Conservation (phyloP, 2,888 invertebrate species). For the Willowsia nigromaculata region DNA sequence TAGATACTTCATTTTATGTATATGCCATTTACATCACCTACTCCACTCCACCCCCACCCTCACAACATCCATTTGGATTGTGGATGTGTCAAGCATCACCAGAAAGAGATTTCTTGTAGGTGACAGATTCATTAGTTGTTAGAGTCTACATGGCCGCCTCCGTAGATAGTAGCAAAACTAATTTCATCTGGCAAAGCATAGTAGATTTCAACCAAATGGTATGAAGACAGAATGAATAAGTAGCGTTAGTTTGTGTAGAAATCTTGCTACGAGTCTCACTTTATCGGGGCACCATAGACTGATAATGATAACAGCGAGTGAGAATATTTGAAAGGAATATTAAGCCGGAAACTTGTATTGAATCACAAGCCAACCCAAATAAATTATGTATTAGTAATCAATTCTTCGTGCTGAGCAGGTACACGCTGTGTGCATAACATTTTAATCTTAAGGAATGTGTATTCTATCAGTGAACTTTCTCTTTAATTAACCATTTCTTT, state of each 20-base stretch:
- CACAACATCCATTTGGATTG: neutral
- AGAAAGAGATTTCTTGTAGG: constrained; percentile 13
- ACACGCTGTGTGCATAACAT: no score
- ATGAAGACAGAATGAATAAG: no score
- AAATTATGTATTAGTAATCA: no score
- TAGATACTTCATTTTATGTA: neutral
- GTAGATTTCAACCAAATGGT: no score
- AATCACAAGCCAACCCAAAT: neutral
- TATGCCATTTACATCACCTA: neutral
- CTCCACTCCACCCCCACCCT: neutral
- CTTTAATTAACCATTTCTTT: neutral
- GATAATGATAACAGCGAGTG: no score
- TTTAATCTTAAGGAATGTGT: no score
- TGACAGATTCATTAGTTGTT: constrained; percentile 58
- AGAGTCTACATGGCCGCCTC: constrained; percentile 9
- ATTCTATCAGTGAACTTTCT: no score
- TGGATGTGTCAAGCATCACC: constrained; percentile 23
- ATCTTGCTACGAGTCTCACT: no score
- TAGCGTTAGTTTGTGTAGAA: no score
- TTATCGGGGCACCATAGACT: no score
- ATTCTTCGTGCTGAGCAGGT: no score
- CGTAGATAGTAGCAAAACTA: constrained; percentile 13
- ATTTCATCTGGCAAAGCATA: neutral
- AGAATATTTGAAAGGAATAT: neutral
- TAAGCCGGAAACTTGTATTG: neutral